These are phyloP conservation scores for Scotopteryx bipunctaria DNA, from an alignment of 2,888 invertebrate genomes.

Conservation along the genomic window DNA sequence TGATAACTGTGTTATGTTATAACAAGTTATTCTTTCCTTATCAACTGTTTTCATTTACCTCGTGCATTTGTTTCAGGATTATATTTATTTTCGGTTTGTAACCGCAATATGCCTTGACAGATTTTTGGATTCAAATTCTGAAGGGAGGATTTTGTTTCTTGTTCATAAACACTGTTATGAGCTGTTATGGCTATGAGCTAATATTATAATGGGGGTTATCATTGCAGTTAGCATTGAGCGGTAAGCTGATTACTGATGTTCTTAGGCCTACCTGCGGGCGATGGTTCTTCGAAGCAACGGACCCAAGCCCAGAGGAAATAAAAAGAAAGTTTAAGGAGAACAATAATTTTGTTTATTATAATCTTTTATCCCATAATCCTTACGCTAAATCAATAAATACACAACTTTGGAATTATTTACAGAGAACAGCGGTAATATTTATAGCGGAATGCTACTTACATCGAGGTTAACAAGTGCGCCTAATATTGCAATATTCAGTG, in stretches of 20 bases:
- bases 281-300: slow-evolving; percentile 16
- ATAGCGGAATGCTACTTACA: slow-evolving; percentile 63
- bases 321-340: slow-evolving; percentile 50
- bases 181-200: no score
- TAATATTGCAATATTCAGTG: slow-evolving; percentile 53
- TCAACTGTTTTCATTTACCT: no score
- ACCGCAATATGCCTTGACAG: no score
- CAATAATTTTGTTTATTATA: slow-evolving; percentile 69
- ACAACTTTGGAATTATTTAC: slow-evolving; percentile 75
- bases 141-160: no score
- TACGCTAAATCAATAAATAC: slow-evolving; percentile 73
- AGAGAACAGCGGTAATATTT: slow-evolving; percentile 41
- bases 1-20: no score
- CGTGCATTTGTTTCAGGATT: no score
- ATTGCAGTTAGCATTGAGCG: no score
- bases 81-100: no score
- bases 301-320: slow-evolving; percentile 17
- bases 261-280: slow-evolving; percentile 11
- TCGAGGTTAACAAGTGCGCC: slow-evolving; percentile 47
- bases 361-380: slow-evolving; percentile 63
- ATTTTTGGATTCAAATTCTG: no score
- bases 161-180: no score
- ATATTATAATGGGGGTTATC: no score
- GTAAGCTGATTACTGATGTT: background rate
- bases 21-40: no score